Evolutionary conservation across 2,888 invertebrate species (phyloP).

Genomic region (Crioceris asparagi): DNA sequence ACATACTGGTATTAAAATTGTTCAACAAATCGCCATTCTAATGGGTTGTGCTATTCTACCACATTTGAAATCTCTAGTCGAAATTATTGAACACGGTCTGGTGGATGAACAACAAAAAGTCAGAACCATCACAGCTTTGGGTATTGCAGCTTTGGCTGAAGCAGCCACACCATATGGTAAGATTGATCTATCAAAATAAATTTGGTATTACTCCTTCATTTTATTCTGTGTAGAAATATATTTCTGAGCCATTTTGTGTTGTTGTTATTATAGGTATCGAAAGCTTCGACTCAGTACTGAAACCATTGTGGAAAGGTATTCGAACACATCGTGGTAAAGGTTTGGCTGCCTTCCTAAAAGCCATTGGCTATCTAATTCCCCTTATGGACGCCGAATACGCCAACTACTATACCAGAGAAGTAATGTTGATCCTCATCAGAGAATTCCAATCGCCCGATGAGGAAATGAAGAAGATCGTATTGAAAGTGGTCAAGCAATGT

Average conservation of each 20-base stretch:
- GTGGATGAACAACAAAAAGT: conserved; percentile 99
- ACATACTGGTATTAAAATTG: conserved; percentile 98
- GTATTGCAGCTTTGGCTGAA: conserved; percentile 96
- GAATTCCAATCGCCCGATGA: conserved; percentile 99
- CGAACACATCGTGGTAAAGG: conserved; percentile 85
- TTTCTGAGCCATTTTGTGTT: background rate
- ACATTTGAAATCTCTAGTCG: conserved; percentile 93
- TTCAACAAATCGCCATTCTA: conserved; percentile 98
- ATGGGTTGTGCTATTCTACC: conserved; percentile 99
- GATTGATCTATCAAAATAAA: background rate
- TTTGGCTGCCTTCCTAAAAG: conserved; percentile 97
- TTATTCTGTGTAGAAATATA: background rate
- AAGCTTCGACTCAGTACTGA: conserved; percentile 97
- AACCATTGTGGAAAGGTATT: conserved; percentile 99
- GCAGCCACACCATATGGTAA: conserved; percentile 97
- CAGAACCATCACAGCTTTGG: conserved; percentile 95
- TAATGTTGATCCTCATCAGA: conserved; percentile 95
- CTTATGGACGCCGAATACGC: conserved; percentile 99
- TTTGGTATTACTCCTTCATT: background rate
- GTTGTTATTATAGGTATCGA: conserved; percentile 56
- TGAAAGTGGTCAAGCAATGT: conserved; percentile 99
- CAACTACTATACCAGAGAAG: conserved; percentile 98
- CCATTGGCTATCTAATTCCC: conserved; percentile 97
- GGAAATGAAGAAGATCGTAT: conserved; percentile 99
- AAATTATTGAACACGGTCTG: conserved; percentile 97